Conservation (phyloP, 2,797 vertebrate genomes). For the Ambastaia sidthimunki region DNA sequence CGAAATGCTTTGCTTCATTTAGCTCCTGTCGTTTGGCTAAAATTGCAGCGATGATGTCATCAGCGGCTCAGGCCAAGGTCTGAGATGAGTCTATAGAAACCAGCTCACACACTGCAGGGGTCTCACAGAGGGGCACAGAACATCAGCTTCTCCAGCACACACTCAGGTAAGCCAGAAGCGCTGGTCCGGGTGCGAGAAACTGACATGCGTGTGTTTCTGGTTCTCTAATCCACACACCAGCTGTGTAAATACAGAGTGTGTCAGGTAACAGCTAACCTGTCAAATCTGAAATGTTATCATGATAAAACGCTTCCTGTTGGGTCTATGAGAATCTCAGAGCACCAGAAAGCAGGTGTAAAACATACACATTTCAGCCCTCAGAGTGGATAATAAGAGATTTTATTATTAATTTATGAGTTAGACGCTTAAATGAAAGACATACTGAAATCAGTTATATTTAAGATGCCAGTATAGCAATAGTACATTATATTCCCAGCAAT, state of each 20-base stretch:
- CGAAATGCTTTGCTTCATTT: slow-evolving; percentile 70
- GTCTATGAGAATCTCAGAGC: too few relatives aligned
- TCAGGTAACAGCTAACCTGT: not conserved
- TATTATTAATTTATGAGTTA: too few relatives aligned
- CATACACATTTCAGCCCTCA: too few relatives aligned
- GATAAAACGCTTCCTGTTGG: slow-evolving; percentile 4
- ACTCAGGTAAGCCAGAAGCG: slow-evolving; percentile 35
- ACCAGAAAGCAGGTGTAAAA: too few relatives aligned
- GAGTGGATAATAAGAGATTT: too few relatives aligned
- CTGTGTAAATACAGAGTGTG: not conserved
- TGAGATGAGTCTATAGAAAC: slow-evolving; percentile 66
- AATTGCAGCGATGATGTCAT: slow-evolving; percentile 79
- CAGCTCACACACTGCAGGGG: slow-evolving; percentile 48
- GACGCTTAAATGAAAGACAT: too few relatives aligned
- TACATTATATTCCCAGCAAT: too few relatives aligned
- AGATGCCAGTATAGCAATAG: too few relatives aligned
- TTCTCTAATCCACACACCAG: not conserved
- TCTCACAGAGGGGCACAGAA: slow-evolving; percentile 58
- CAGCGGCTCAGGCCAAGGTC: slow-evolving; percentile 57
- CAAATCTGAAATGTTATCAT: slow-evolving; percentile 18
- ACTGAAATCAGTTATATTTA: too few relatives aligned
- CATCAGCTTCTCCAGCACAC: slow-evolving; percentile 25
- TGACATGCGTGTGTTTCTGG: not conserved
- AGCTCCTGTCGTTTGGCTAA: slow-evolving; percentile 68
- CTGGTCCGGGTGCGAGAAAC: not conserved